phyloP scores from a whole-genome alignment of 2,797 vertebrate species.

The Gadopsis bispinosus region DNA sequence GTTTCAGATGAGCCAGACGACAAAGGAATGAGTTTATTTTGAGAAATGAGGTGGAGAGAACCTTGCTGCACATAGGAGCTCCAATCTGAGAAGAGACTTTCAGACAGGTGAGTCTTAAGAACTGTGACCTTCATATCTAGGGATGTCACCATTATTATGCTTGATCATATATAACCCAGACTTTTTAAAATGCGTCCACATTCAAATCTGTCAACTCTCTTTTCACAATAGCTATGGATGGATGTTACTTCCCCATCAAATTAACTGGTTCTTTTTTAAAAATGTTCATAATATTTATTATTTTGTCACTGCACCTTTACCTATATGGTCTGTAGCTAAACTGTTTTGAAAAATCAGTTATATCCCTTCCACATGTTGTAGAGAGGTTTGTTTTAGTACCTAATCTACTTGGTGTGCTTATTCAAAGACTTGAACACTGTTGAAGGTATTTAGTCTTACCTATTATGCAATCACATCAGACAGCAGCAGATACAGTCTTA shows the following conservation, averaged over 20 bases:
- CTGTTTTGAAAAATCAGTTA: background rate
- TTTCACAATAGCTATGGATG: background rate
- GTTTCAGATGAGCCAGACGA: constrained; percentile 79
- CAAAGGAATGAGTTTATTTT: constrained; percentile 52
- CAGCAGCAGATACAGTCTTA: background rate
- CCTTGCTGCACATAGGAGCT: constrained; percentile 41
- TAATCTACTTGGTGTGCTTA: constrained; percentile 52
- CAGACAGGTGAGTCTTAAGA: constrained; percentile 66
- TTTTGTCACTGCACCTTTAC: background rate
- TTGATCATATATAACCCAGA: background rate
- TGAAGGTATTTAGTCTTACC: constrained; percentile 25
- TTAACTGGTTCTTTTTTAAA: background rate
- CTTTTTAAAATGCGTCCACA: background rate
- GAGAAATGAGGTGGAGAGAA: constrained; percentile 62
- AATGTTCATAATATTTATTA: background rate
- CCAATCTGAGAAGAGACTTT: constrained; percentile 58
- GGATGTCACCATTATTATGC: background rate
- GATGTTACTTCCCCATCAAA: background rate
- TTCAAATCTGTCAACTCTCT: background rate
- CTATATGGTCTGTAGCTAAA: background rate
- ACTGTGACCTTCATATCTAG: background rate
- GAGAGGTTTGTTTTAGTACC: constrained; percentile 16
- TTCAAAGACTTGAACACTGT: constrained; percentile 38
- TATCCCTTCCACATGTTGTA: background rate
- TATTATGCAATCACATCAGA: constrained; percentile 58